Percentiles rank a stretch among this genome's conserved stretches.
These are phyloP conservation scores for Halotydeus destructor DNA, from an alignment of 1,140 invertebrate species.

Conservation along the genomic window DNA sequence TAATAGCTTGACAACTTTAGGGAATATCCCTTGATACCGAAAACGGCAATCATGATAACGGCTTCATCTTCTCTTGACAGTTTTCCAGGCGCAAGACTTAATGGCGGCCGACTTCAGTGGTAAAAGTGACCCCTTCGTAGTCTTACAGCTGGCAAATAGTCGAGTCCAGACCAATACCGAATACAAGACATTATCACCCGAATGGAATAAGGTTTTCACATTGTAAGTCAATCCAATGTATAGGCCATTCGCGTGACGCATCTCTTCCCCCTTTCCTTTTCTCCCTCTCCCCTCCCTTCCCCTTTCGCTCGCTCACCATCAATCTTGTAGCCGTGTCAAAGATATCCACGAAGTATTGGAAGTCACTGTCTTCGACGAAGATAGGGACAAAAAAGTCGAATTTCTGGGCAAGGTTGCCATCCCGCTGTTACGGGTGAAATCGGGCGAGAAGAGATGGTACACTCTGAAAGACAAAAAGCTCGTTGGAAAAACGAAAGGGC, in stretches of 20 bases:
- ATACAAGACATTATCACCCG: conserved; percentile 86
- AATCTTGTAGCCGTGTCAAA: conserved; percentile 69
- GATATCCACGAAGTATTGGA: conserved; percentile 91
- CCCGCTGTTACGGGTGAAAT: conserved; percentile 47
- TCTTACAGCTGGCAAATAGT: conserved; percentile 80
- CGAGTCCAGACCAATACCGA: conserved; percentile 92
- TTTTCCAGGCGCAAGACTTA: conserved; percentile 67
- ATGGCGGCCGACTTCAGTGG: conserved; percentile 76
- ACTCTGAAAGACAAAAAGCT: conserved; percentile 91
- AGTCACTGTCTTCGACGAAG: conserved; percentile 95
- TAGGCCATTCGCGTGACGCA: background rate
- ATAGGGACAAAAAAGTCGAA: conserved; percentile 91
- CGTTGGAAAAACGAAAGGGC: conserved; percentile 63
- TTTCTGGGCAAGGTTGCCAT: conserved; percentile 84
- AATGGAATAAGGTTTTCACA: conserved; percentile 96
- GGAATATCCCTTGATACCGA: conserved; percentile 15
- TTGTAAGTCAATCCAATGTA: conserved; percentile 76
- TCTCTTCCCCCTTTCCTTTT: background rate
- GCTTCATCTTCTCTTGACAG: conserved; percentile 19
- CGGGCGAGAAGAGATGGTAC: conserved; percentile 86
- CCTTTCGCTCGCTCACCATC: no score
- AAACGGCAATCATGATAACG: no score
- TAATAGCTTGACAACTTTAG: conserved; percentile 20
- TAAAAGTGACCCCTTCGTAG: conserved; percentile 80
- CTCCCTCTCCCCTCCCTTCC: background rate